Percentiles rank a stretch among this genome's conserved stretches.
phyloP scores from a whole-genome alignment of 2,888 invertebrate species.

The Loripinus fragilis region DNA sequence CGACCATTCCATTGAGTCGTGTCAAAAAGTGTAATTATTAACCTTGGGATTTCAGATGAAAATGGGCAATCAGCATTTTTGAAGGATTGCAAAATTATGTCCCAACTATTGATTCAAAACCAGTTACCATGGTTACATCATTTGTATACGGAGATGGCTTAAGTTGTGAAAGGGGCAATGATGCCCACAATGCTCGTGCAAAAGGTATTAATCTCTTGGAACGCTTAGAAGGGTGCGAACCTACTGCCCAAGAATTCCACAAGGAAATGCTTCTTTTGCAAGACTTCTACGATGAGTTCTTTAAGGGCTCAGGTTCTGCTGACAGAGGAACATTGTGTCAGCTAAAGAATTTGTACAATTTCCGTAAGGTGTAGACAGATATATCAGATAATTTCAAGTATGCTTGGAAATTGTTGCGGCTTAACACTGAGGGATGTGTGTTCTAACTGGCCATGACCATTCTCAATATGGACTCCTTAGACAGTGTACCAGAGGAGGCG shows the following conservation, averaged over 20 bases:
- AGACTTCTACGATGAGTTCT: slow-evolving; percentile 42
- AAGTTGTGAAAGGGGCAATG: slow-evolving; percentile 38
- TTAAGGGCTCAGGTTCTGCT: slow-evolving; percentile 33
- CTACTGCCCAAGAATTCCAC: slow-evolving; percentile 55
- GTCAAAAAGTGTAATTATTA: not conserved
- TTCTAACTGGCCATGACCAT: slow-evolving; percentile 30
- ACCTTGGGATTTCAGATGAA: slow-evolving; percentile 12
- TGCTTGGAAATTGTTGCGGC: slow-evolving; percentile 49
- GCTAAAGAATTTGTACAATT: slow-evolving; percentile 46
- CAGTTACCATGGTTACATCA: not conserved
- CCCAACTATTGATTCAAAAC: slow-evolving; percentile 21
- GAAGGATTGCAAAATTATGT: slow-evolving; percentile 24
- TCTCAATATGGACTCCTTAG: slow-evolving; percentile 12
- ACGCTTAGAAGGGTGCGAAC: not conserved
- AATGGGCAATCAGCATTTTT: slow-evolving; percentile 40
- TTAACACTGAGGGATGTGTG: slow-evolving; percentile 29
- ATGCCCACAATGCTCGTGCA: slow-evolving; percentile 38
- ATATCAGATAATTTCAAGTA: slow-evolving; percentile 32
- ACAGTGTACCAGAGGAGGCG: slow-evolving; percentile 9
- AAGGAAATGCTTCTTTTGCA: slow-evolving; percentile 53
- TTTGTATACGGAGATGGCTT: slow-evolving; percentile 44
- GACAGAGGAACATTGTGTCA: slow-evolving; percentile 37
- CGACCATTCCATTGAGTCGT: slow-evolving; percentile 15
- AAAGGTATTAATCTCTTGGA: too few species aligned
- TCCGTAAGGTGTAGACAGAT: slow-evolving; percentile 34